Percentiles rank a stretch among this genome's conserved stretches.
Conservation (phyloP, 2,888 invertebrate genomes). For the Dicycla oo region DNA sequence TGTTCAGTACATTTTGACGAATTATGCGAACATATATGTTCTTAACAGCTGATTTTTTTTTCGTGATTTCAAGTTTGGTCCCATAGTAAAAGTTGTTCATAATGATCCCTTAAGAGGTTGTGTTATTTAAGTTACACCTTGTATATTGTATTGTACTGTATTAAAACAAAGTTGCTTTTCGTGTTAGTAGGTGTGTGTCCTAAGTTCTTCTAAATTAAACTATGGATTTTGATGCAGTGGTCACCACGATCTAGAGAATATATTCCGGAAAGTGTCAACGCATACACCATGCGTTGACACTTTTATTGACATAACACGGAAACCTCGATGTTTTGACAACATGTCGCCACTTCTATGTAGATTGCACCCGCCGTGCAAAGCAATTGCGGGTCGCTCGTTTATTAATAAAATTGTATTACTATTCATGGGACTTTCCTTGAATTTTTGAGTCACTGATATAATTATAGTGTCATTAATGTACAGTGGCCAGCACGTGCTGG, state of each 20-base stretch:
- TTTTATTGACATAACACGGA: not conserved
- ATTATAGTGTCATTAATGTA: not conserved
- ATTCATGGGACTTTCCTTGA: slow-evolving; percentile 1
- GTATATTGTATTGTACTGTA: no score
- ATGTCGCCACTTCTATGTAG: not conserved
- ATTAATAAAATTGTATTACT: not conserved
- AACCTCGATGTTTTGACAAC: not conserved
- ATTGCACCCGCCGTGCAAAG: not conserved
- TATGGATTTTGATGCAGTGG: not conserved
- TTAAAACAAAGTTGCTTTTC: not conserved
- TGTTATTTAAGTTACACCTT: no score
- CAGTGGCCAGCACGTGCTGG: no score
- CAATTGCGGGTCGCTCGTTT: not conserved
- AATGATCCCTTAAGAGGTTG: no score
- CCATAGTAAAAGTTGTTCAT: no score
- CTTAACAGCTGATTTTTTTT: no score
- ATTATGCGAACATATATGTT: no score
- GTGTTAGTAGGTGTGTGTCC: not conserved
- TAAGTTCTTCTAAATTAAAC: not conserved
- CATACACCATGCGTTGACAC: no score
- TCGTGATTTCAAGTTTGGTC: no score
- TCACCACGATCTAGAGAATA: not conserved
- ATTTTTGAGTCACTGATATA: not conserved
- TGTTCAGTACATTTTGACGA: no score
- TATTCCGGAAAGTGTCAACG: not conserved